Conservation (phyloP, 2,797 vertebrate genomes). For the Tiaroga cobitis region DNA sequence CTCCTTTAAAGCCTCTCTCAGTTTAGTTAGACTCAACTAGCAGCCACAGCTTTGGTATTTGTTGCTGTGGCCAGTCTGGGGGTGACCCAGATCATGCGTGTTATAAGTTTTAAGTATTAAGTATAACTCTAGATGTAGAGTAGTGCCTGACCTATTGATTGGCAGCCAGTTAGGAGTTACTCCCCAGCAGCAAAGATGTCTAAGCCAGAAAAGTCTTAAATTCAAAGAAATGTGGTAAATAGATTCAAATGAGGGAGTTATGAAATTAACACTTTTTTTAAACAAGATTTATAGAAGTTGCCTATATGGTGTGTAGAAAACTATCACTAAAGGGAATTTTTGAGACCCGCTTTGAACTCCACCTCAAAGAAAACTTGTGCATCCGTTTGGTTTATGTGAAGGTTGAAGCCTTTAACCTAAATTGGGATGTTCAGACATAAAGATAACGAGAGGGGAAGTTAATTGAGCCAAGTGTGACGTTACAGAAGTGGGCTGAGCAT, state of each 20-base stretch:
- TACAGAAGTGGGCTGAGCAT: background rate
- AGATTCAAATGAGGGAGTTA: too few relatives aligned
- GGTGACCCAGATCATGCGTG: constrained; percentile 12
- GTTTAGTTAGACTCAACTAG: background rate
- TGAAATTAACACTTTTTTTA: background rate
- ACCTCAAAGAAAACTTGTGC: background rate
- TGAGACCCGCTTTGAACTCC: background rate
- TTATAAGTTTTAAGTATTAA: background rate
- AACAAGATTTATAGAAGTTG: background rate
- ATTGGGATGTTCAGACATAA: background rate
- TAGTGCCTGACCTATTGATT: background rate
- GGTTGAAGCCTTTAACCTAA: background rate
- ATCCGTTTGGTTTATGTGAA: background rate
- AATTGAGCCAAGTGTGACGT: background rate
- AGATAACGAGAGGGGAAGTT: background rate
- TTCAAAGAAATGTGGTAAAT: too few relatives aligned
- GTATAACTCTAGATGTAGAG: background rate
- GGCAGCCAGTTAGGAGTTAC: background rate
- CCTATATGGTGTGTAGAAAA: background rate
- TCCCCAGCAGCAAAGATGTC: background rate
- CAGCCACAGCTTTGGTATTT: background rate
- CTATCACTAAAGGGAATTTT: background rate
- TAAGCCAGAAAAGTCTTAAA: background rate
- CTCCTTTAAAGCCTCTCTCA: background rate
- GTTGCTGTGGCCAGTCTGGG: constrained; percentile 15